Evolutionary conservation across 2,113 vertebrate genomes (phyloP).

Genomic region (Phyllopteryx taeniolatus): DNA sequence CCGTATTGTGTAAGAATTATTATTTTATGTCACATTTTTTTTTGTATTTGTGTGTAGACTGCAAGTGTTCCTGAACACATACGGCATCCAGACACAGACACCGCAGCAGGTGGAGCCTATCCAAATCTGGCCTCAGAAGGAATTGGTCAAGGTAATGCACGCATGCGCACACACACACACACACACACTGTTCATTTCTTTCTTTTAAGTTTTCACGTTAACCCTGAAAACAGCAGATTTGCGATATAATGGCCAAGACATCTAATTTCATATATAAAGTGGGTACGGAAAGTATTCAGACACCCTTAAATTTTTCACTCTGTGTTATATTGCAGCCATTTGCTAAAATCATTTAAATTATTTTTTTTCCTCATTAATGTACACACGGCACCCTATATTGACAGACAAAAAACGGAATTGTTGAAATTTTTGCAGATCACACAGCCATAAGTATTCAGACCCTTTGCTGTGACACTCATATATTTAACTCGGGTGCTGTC

Average conservation of each 20-base stretch:
- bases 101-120: conserved; percentile 98
- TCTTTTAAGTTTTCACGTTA: not conserved
- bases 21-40: not conserved
- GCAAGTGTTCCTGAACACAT: conserved; percentile 98
- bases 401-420: too few species aligned
- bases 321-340: too few species aligned
- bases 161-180: not conserved
- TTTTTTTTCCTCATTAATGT: too few species aligned
- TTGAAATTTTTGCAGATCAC: too few species aligned
- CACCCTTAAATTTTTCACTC: too few species aligned
- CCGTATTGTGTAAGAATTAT: not conserved
- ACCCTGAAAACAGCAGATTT: not conserved
- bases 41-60: conserved; percentile 68
- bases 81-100: conserved; percentile 96
- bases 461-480: too few species aligned
- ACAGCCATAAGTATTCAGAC: too few species aligned
- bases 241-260: not conserved
- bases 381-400: too few species aligned
- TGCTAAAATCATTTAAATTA: too few species aligned
- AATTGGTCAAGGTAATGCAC: conserved; percentile 89
- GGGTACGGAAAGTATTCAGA: too few species aligned
- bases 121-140: conserved; percentile 97
- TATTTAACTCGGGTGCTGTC: too few species aligned
- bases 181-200: not conserved
- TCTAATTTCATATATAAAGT: not conserved